A percentile compares a stretch with the other conserved stretches of the same genome.
Conservation (phyloP, 2,888 invertebrate genomes). For the Endomychus coccineus region DNA sequence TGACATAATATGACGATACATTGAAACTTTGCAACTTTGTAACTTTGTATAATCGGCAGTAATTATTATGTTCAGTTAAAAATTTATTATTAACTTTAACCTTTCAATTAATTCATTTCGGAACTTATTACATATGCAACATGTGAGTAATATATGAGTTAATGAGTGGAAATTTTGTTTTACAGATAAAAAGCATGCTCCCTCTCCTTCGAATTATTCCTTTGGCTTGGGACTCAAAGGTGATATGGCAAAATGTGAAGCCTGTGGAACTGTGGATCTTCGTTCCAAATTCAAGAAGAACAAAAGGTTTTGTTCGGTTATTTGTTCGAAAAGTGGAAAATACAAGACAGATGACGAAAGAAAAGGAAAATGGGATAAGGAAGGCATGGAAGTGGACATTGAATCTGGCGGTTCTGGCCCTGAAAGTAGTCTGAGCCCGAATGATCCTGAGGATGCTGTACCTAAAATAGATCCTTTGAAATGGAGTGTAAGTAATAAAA, state of each 20-base stretch:
- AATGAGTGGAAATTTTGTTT: neutral
- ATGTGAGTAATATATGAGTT: no score
- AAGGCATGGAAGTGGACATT: conserved; percentile 41
- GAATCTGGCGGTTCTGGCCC: conserved; percentile 43
- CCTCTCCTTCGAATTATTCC: conserved; percentile 2
- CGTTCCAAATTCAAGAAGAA: conserved; percentile 63
- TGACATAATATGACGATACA: no score
- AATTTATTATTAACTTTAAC: no score
- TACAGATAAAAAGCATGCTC: conserved; percentile 11
- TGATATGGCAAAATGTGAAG: conserved; percentile 61
- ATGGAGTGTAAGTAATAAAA: conserved; percentile 55
- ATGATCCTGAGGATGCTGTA: conserved; percentile 40
- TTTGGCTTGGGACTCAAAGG: conserved; percentile 42
- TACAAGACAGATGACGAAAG: conserved; percentile 8
- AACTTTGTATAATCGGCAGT: no score
- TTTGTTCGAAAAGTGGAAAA: conserved; percentile 50
- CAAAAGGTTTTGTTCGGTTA: conserved; percentile 67
- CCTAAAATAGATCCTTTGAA: conserved; percentile 56
- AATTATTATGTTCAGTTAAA: no score
- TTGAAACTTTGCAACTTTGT: no score
- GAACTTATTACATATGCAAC: no score
- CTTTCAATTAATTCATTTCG: no score
- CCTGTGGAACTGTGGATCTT: conserved; percentile 61
- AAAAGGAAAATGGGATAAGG: conserved; percentile 6
- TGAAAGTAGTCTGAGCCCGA: conserved; percentile 43